Conservation (phyloP, 1,140 invertebrate species). For the Hirudo medicinalis region DNA sequence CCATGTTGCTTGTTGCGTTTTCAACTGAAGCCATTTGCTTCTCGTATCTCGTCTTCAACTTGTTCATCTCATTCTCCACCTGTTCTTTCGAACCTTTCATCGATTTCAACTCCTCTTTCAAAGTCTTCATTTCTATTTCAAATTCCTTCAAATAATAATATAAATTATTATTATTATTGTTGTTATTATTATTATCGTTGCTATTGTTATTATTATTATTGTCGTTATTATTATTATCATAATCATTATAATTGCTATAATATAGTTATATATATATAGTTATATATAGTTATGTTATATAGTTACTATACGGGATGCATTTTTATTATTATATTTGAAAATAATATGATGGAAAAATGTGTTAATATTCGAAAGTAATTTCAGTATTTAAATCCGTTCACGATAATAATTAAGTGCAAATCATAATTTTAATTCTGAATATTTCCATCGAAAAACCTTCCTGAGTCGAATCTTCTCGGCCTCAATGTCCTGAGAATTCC, state of each 20-base stretch:
- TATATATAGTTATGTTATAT: too few species aligned
- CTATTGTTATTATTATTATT: neutral
- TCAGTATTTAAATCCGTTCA: too few species aligned
- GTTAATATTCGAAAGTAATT: too few species aligned
- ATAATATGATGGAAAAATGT: too few species aligned
- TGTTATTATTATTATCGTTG: neutral
- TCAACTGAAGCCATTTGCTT: slow-evolving; percentile 9
- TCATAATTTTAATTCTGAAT: too few species aligned
- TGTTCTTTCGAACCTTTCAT: slow-evolving; percentile 49
- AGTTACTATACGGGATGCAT: too few species aligned
- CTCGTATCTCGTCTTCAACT: slow-evolving; percentile 41
- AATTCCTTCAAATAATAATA: slow-evolving; percentile 37
- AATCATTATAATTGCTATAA: too few species aligned
- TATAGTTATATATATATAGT: too few species aligned
- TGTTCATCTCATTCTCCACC: slow-evolving; percentile 48
- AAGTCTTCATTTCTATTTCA: slow-evolving; percentile 44
- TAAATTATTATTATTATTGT: neutral
- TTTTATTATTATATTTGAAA: too few species aligned
- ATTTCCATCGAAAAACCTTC: too few species aligned
- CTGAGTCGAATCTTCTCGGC: slow-evolving; percentile 38
- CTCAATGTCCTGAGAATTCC: slow-evolving; percentile 34
- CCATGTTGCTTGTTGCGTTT: neutral
- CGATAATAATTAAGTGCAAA: too few species aligned
- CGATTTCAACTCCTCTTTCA: slow-evolving; percentile 46
- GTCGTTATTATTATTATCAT: neutral